phyloP scores from a whole-genome alignment of 2,113 vertebrate genomes.

The Channa argus region DNA sequence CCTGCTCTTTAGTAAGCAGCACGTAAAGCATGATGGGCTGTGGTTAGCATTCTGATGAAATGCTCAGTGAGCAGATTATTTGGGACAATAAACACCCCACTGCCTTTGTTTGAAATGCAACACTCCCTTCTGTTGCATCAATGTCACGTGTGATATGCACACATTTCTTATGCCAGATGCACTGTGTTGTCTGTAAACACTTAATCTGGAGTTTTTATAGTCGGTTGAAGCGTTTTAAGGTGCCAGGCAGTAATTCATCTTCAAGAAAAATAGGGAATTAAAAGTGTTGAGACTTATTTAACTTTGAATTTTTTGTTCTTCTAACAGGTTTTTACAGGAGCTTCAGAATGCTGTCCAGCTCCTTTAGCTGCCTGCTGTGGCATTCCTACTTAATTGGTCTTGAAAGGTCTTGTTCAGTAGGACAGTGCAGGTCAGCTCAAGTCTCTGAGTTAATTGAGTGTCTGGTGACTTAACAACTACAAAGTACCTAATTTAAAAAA shows the following conservation, averaged over 20 bases:
- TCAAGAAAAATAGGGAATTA: constrained; percentile 32
- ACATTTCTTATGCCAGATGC: constrained; percentile 3
- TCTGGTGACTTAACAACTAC: constrained; percentile 64
- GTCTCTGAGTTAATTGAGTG: constrained; percentile 52
- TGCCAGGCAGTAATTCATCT: constrained; percentile 10
- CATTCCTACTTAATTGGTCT: constrained; percentile 67
- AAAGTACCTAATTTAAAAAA: constrained; percentile 22
- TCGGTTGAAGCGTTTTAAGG: background rate
- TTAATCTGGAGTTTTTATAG: constrained; percentile 40
- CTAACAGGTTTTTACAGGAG: constrained; percentile 38
- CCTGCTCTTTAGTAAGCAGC: constrained; percentile 22
- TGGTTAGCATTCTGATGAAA: constrained; percentile 34
- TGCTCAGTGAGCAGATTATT: constrained; percentile 52
- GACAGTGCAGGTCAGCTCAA: constrained; percentile 49
- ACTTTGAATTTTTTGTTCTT: constrained; percentile 25
- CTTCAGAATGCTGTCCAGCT: constrained; percentile 19
- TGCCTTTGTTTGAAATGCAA: constrained; percentile 45
- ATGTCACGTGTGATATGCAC: constrained; percentile 14
- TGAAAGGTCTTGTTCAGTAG: constrained; percentile 59
- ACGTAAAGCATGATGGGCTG: constrained; percentile 7
- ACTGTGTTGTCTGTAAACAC: constrained; percentile 30
- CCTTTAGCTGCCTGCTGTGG: constrained; percentile 30
- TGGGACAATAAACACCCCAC: constrained; percentile 30
- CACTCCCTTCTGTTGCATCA: constrained; percentile 37
- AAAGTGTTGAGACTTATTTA: background rate